Conservation (phyloP, 2,797 vertebrate genomes). For the Helicolenus hilgendorfi region DNA sequence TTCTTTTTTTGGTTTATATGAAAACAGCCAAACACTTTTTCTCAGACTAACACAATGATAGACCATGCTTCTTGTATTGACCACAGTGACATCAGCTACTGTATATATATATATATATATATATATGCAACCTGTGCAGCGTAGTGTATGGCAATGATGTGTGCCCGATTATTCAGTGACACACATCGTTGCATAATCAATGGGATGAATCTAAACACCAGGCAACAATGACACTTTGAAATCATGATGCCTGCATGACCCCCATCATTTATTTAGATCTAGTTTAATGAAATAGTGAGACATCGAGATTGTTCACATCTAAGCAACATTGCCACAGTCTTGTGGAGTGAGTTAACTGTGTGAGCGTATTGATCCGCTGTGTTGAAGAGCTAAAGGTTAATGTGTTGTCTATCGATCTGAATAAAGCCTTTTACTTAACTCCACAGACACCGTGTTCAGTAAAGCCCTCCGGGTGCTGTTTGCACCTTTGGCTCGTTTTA, state of each 20-base stretch:
- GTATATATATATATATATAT: neutral
- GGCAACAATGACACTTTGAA: conserved; percentile 24
- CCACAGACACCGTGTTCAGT: conserved; percentile 59
- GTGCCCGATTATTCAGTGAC: neutral
- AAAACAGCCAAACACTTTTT: neutral
- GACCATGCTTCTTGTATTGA: neutral
- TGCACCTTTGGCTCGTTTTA: conserved; percentile 51
- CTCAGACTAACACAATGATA: neutral
- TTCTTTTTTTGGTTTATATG: neutral
- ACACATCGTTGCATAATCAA: conserved; percentile 44
- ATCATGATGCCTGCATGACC: conserved; percentile 14
- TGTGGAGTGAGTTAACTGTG: conserved; percentile 73
- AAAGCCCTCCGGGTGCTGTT: conserved; percentile 58
- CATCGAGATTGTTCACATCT: conserved; percentile 48
- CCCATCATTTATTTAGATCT: conserved; percentile 41
- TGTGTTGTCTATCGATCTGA: conserved; percentile 87
- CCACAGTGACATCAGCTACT: neutral
- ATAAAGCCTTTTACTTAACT: conserved; percentile 88
- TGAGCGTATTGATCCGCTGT: conserved; percentile 81
- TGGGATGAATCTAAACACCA: conserved; percentile 40
- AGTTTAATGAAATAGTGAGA: conserved; percentile 50
- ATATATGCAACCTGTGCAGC: neutral
- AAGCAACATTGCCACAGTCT: conserved; percentile 41
- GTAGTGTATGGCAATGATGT: neutral
- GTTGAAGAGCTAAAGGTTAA: conserved; percentile 89